A percentile compares a stretch with the other conserved stretches of the same genome.
These are phyloP conservation scores for Peromyscus maniculatus DNA, from an alignment of 2,113 vertebrate genomes.

Conservation along the genomic window DNA sequence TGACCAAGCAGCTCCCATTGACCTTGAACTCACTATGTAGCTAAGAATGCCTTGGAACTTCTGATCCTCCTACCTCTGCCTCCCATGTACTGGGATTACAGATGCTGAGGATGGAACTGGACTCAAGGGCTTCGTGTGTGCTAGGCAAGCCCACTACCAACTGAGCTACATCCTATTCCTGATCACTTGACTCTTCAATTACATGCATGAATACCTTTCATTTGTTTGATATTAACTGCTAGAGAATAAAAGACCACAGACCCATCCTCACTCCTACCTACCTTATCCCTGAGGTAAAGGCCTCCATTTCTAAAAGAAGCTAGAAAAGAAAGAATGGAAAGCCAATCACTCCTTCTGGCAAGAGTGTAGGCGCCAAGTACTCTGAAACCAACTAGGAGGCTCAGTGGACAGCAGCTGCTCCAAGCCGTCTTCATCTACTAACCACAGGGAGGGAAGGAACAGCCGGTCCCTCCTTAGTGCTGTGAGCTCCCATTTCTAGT, in stretches of 20 bases:
- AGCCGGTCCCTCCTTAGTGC: not conserved
- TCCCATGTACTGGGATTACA: not conserved
- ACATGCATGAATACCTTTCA: not conserved
- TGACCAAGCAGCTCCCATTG: not conserved
- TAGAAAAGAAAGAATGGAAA: not conserved
- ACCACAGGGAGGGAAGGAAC: not conserved
- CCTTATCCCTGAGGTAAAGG: not conserved
- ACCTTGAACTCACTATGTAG: not conserved
- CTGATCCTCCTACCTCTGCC: not conserved
- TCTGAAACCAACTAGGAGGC: not conserved
- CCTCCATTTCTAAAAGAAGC: not conserved
- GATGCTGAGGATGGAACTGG: not conserved
- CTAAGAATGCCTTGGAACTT: not conserved
- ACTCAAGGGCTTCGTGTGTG: not conserved
- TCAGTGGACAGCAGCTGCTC: not conserved
- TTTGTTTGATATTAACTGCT: conserved; percentile 14
- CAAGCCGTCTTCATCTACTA: not conserved
- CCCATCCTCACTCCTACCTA: not conserved
- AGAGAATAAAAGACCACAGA: conserved; percentile 4
- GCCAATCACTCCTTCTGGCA: not conserved
- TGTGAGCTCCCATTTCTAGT: not conserved
- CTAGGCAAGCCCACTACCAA: not conserved
- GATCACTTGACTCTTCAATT: not conserved
- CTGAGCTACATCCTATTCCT: not conserved
- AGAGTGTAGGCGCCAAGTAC: not conserved